Percentiles rank a stretch among this genome's conserved stretches.
These are phyloP conservation scores for Kryptopterus vitreolus DNA, from an alignment of 2,797 vertebrate genomes.

Conservation along the genomic window DNA sequence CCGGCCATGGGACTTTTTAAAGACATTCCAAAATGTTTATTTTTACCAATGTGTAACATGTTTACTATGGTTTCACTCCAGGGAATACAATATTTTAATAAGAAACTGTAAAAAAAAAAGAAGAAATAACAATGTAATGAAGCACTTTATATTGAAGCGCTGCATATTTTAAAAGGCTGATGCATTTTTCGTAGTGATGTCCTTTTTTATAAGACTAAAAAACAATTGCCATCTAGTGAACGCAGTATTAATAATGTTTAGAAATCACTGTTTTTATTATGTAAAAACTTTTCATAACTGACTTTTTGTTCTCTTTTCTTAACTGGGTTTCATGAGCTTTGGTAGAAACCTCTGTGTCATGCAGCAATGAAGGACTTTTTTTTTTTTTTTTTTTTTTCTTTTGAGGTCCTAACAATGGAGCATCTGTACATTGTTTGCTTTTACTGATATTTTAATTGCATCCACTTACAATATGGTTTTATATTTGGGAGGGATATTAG, in stretches of 20 bases:
- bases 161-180: conserved; percentile 80
- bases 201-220: conserved; percentile 76
- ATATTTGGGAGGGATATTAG: conserved; percentile 12
- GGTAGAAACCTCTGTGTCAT: conserved; percentile 48
- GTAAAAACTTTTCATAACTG: conserved; percentile 54
- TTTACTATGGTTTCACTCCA: conserved; percentile 85
- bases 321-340: conserved; percentile 51
- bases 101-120: conserved; percentile 74
- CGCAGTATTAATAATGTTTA: conserved; percentile 64
- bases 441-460: conserved; percentile 39
- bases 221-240: conserved; percentile 62
- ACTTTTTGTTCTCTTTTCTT: conserved; percentile 51
- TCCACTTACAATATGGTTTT: conserved; percentile 16
- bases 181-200: conserved; percentile 80
- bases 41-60: conserved; percentile 84
- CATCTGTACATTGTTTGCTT: conserved; percentile 43
- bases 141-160: conserved; percentile 83
- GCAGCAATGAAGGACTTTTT: conserved; percentile 54
- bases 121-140: conserved; percentile 75
- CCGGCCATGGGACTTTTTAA: conserved; percentile 86
- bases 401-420: conserved; percentile 49
- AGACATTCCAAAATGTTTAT: conserved; percentile 97
- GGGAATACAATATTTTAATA: conserved; percentile 84
- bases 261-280: conserved; percentile 62
- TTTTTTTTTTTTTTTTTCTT: conserved; percentile 49